These are phyloP conservation scores for Monochamus alternatus DNA, from an alignment of 2,888 invertebrate species.

Conservation along the genomic window DNA sequence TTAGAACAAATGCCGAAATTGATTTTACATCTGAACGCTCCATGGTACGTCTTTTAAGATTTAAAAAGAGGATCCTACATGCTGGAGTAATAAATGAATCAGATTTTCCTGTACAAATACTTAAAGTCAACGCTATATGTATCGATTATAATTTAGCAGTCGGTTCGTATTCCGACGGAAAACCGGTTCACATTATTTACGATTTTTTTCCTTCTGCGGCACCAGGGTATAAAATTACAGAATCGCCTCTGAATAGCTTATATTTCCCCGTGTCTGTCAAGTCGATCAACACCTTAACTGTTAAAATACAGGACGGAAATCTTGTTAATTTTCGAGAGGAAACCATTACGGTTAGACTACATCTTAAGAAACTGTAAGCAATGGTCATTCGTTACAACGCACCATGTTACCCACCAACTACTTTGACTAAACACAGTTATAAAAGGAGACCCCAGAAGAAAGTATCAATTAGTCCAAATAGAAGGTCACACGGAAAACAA, in stretches of 20 bases:
- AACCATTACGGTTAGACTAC: too few species aligned
- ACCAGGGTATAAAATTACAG: slow-evolving; percentile 64
- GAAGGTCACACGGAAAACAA: too few species aligned
- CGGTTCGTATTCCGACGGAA: slow-evolving; percentile 35
- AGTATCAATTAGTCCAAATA: too few species aligned
- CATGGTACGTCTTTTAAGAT: background rate
- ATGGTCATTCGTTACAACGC: too few species aligned
- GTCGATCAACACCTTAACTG: slow-evolving; percentile 56
- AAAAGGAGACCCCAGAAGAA: too few species aligned
- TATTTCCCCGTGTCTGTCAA: slow-evolving; percentile 62
- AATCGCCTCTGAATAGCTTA: slow-evolving; percentile 61
- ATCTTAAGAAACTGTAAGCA: too few species aligned
- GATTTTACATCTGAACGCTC: background rate
- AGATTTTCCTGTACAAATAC: background rate
- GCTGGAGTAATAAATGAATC: too few species aligned
- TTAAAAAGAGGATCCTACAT: slow-evolving; percentile 23
- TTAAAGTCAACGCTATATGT: slow-evolving; percentile 4
- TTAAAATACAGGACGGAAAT: too few species aligned
- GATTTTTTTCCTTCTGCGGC: slow-evolving; percentile 53
- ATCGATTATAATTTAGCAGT: slow-evolving; percentile 39
- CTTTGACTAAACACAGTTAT: too few species aligned
- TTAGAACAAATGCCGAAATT: slow-evolving; percentile 25
- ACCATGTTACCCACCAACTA: too few species aligned
- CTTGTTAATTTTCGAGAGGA: too few species aligned
- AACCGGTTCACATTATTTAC: slow-evolving; percentile 54